Conservation (phyloP, 2,797 vertebrate genomes). For the Dipus sagitta region DNA sequence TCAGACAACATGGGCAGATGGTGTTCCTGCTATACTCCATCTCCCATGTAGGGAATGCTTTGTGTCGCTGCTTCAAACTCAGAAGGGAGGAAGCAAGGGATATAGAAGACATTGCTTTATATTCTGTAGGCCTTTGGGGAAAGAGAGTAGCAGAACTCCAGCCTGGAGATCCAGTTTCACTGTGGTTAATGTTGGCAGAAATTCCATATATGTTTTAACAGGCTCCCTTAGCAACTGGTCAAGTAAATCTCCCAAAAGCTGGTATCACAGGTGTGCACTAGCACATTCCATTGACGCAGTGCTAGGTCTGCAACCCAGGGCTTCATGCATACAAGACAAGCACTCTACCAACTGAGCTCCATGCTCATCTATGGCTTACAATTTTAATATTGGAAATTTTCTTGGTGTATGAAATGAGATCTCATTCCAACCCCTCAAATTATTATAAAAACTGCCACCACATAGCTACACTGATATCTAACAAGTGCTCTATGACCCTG, state of each 20-base stretch:
- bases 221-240: conserved; percentile 2
- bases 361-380: not conserved
- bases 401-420: not conserved
- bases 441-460: not conserved
- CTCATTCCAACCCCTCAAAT: not conserved
- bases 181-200: not conserved
- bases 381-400: not conserved
- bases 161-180: not conserved
- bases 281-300: not conserved
- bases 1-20: conserved; percentile 38
- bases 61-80: not conserved
- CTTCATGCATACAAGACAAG: not conserved
- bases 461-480: accelerated
- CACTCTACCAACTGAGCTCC: not conserved
- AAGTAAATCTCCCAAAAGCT: not conserved
- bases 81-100: conserved; percentile 13
- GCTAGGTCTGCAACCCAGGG: not conserved
- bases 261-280: not conserved
- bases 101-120: not conserved
- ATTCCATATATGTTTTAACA: not conserved
- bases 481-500: not conserved
- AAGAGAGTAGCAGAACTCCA: not conserved
- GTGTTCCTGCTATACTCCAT: not conserved
- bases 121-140: not conserved
- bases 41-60: not conserved